These are phyloP conservation scores for Heteromormyrus szaboi DNA, from an alignment of 2,797 vertebrate genomes.

Conservation along the genomic window DNA sequence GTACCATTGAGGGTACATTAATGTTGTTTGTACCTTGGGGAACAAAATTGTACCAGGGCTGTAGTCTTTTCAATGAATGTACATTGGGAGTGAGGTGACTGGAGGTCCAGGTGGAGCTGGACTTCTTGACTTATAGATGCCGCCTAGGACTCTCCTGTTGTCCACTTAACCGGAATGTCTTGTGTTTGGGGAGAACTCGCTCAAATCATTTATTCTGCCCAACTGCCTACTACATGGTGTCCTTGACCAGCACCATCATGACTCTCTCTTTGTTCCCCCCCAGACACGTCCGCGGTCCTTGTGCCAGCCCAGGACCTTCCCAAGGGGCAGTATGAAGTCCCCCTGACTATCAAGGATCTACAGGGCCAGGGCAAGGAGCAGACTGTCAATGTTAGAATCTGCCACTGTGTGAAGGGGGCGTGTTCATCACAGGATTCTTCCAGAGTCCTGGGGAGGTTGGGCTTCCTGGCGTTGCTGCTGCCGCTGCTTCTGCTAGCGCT, in stretches of 20 bases:
- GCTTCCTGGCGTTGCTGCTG: slow-evolving; percentile 72
- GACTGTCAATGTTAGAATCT: slow-evolving; percentile 52
- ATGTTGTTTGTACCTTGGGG: not conserved
- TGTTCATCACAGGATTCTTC: slow-evolving; percentile 24
- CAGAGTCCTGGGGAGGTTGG: slow-evolving; percentile 63
- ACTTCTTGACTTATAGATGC: not conserved
- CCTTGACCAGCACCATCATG: not conserved
- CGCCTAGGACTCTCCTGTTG: not conserved
- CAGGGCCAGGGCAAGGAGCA: slow-evolving; percentile 45
- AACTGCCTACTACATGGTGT: not conserved
- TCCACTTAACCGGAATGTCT: not conserved
- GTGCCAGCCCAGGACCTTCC: slow-evolving; percentile 43
- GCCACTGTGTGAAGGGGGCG: slow-evolving; percentile 52
- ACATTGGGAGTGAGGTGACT: not conserved
- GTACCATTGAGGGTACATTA: not conserved
- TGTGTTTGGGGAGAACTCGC: not conserved
- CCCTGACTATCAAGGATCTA: slow-evolving; percentile 60
- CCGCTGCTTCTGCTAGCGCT: slow-evolving; percentile 58
- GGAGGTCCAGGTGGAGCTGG: not conserved
- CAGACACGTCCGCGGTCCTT: slow-evolving; percentile 58
- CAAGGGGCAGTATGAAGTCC: slow-evolving; percentile 54
- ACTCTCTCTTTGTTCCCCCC: not conserved
- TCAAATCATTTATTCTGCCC: not conserved
- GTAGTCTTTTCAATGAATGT: not conserved
- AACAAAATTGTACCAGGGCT: not conserved